Percentiles rank a stretch among this genome's conserved stretches.
These are phyloP conservation scores for Cochlearius cochlearius DNA, from an alignment of 2,113 vertebrate species.

Conservation along the genomic window DNA sequence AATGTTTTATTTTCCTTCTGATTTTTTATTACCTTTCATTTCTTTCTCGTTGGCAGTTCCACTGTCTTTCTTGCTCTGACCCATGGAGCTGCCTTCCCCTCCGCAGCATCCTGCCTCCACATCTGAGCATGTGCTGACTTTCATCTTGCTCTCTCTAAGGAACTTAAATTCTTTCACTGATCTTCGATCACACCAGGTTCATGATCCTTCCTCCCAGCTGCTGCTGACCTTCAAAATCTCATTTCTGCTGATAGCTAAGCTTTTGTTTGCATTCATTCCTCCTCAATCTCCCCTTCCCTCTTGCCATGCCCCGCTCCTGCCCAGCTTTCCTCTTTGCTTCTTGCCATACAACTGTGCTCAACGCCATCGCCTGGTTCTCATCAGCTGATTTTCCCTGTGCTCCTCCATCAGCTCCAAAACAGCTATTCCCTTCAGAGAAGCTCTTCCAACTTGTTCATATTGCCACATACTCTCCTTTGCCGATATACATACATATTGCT, in stretches of 20 bases:
- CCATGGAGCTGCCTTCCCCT: not conserved
- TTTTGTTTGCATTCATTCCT: not conserved
- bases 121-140: not conserved
- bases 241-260: not conserved
- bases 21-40: not conserved
- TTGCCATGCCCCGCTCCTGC: not conserved
- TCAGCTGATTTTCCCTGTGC: not conserved
- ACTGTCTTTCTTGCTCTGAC: not conserved
- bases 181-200: not conserved
- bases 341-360: not conserved
- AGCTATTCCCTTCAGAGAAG: not conserved
- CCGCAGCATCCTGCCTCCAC: not conserved
- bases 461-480: not conserved
- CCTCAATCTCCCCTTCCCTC: not conserved
- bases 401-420: not conserved
- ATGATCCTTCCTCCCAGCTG: not conserved
- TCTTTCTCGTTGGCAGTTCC: not conserved
- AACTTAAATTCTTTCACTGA: not conserved
- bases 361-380: not conserved
- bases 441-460: not conserved
- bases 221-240: not conserved
- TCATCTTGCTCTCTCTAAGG: not conserved
- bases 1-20: not conserved
- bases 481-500: not conserved
- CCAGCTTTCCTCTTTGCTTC: not conserved